Base-by-base conservation (phyloP, 2,797 vertebrate genomes). In the Cygnus olor region DNA sequence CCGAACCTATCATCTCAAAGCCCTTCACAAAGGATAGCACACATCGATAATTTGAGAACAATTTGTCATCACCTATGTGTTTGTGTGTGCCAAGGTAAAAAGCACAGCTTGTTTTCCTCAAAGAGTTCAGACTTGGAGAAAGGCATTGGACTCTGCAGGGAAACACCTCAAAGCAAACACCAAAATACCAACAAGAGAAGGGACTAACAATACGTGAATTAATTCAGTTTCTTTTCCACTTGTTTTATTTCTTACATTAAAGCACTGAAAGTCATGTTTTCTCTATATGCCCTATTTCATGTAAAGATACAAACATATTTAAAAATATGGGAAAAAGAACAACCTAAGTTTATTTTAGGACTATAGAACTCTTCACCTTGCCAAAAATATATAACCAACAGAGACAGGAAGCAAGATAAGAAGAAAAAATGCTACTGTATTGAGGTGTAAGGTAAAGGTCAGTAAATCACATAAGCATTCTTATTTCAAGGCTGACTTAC, bases 381-480 rank as follows among this genome's bases (percentile, higher is more conserved):
- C 63, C 49, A 89, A 88, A 78, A 66, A 64, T 30, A 68, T 11
- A 57, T 28, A 57, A 61, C 65, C 71, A 42, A 74, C 21, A 88
- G 80, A 88, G 80, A 89, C 45, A 28, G 9, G 38, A 95, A 80
- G 42, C 20, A 63, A 93, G 88, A 61, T 72, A 71, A 76, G n/a
- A 60, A 1, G 4, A n/a, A 45, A 82, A 81, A 90, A 34, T 28
- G 14, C 44, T 61, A 84, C 57, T 3, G 5, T 36, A 30, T 19
- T 66, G 83, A 93, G 53, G 57, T 51, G 34, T 0, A 5, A 95
- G 56, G 80, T 66, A 94, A 95, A 95, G 93, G 93, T 95, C 94
- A 95, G 87, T 49, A 96, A 88, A 89, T 73, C 94, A 82, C 85
- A 92, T 3, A n/a, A 81, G 84, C 51, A 60, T 82, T 80, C 76